Percentiles rank a stretch among this genome's conserved stretches.
Evolutionary conservation across 2,888 invertebrate species (phyloP).

Genomic region (Aphodius granarius): DNA sequence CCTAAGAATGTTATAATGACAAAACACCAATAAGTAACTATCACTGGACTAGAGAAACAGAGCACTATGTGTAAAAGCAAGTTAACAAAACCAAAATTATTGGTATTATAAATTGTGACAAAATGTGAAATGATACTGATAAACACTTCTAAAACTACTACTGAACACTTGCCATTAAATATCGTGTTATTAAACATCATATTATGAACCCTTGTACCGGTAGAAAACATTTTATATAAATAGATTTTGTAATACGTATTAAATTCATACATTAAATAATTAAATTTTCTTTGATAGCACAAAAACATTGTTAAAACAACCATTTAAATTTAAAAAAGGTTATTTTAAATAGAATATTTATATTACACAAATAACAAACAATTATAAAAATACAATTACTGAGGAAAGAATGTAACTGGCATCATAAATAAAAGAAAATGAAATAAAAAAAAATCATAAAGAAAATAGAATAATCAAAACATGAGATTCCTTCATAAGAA

Average conservation of each 20-base stretch:
- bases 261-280: neutral
- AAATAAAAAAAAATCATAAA: neutral
- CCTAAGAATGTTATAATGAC: neutral
- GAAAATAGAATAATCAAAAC: neutral
- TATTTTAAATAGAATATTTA: neutral
- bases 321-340: neutral
- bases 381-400: neutral
- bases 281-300: neutral
- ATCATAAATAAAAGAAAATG: neutral
- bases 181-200: neutral
- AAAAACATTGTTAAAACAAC: neutral
- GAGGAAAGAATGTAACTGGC: neutral
- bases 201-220: neutral
- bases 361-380: too few species aligned
- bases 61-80: neutral
- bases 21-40: neutral
- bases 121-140: neutral
- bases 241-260: neutral
- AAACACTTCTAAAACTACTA: neutral
- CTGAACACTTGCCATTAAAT: neutral
- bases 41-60: neutral
- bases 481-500: too few species aligned
- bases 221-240: neutral
- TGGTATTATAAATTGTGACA: neutral
- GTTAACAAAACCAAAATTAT: neutral